Base-by-base conservation (phyloP, 2,797 vertebrate genomes). In the Malurus leucopterus region DNA sequence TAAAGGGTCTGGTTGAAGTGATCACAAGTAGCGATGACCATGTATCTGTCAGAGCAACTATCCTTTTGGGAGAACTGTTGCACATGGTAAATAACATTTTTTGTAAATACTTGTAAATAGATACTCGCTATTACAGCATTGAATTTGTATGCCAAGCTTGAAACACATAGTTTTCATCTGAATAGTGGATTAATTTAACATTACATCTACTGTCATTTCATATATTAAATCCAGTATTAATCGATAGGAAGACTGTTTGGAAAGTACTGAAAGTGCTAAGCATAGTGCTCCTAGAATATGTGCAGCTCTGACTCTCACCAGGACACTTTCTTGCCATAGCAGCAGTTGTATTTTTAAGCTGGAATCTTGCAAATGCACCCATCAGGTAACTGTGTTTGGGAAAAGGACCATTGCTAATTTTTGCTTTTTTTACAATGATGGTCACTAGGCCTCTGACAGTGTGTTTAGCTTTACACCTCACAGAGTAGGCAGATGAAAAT, bases 1-100 rank as follows among this genome's bases (percentile, higher is more conserved):
- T 84, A 32, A 86, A 99, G 99, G 98, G 99, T 64, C 96, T 99
- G 79, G 99, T 99, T 90, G 99, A 99, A 96, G 99, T 99, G 72
- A 98, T 99, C 94, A 99, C 99, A 50, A 99, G 99, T 94, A 99
- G 98, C 19, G 98, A 99, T 93, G 98, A 99, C 86, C 98, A 98
- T 88, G 98, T 99, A 30, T 98, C 98, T 78, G 96, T 99, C 67
- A 98, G 98, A 97, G 98, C 99, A 78, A 99, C 99, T 75, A 99
- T 99, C 87, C 98, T 99, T 72, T 94, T 99, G 84, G 99, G 99
- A 96, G 99, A 99, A 86, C 99, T 99, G 94, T 95, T 98, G 72
- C 98, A 99, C 94, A 99, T 99, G 98, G 98, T 99, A 97, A 97
- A 94, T 88, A 29, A 27, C 21, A 30, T 5, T 54, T 80, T 22